A percentile compares a stretch with the other conserved stretches of the same genome.
phyloP scores from a whole-genome alignment of 1,140 invertebrate species.

The Ostrea edulis region DNA sequence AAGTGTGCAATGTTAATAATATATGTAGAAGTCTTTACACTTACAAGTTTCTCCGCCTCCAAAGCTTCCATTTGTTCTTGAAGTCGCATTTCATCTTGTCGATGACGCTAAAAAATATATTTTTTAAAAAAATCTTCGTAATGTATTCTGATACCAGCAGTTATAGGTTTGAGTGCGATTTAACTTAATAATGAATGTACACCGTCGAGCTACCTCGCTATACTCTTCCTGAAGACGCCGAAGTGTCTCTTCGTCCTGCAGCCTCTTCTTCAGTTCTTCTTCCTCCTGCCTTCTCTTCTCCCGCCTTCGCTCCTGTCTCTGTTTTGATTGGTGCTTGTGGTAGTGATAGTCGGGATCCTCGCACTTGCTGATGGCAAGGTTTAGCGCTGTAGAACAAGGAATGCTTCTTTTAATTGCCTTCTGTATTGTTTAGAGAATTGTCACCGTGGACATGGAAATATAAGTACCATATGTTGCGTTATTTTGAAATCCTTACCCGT shows the following conservation, averaged over 20 bases:
- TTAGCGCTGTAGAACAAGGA: slow-evolving; percentile 80
- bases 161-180: not conserved
- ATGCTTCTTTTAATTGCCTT: slow-evolving; percentile 82
- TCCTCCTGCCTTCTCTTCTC: slow-evolving; percentile 55
- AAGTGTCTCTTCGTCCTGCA: slow-evolving; percentile 64
- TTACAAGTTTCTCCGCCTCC: slow-evolving; percentile 80
- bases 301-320: slow-evolving; percentile 79
- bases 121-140: not conserved
- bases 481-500: slow-evolving; percentile 55
- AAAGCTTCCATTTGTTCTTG: slow-evolving; percentile 69
- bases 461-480: not conserved
- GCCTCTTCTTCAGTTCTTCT: slow-evolving; percentile 60
- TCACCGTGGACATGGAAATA: not conserved
- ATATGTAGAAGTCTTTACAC: not conserved
- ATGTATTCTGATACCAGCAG: not conserved
- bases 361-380: slow-evolving; percentile 84
- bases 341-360: slow-evolving; percentile 83
- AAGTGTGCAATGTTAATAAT: not conserved
- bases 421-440: slow-evolving; percentile 67
- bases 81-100: slow-evolving; percentile 54
- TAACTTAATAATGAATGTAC: too few species aligned
- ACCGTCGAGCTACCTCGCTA: slow-evolving; percentile 56
- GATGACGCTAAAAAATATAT: slow-evolving; percentile 49
- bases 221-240: slow-evolving; percentile 62
- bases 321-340: slow-evolving; percentile 82